Conservation (phyloP, 2,888 invertebrate species). For the Agrochola lychnidis region DNA sequence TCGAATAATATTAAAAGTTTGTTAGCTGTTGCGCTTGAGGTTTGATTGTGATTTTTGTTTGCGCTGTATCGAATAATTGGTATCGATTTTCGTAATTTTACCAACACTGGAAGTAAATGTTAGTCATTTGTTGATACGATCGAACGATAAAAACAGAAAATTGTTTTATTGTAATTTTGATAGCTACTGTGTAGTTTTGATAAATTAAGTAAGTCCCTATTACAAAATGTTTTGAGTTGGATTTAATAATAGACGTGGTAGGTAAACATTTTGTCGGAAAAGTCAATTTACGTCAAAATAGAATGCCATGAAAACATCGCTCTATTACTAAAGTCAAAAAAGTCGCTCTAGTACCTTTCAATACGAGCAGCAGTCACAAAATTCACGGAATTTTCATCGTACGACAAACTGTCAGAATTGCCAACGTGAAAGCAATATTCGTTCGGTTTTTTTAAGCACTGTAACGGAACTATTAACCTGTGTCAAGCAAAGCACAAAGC, state of each 20-base stretch:
- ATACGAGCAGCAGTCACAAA: slow-evolving; percentile 26
- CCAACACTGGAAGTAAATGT: slow-evolving; percentile 12
- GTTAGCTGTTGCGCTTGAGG: slow-evolving; percentile 37
- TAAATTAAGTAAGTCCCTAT: slow-evolving; percentile 10
- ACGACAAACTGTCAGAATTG: slow-evolving; percentile 43
- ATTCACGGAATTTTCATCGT: slow-evolving; percentile 46
- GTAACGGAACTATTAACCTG: slow-evolving; percentile 64
- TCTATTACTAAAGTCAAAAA: slow-evolving; percentile 22
- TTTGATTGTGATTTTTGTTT: slow-evolving; percentile 64
- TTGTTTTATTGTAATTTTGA: slow-evolving; percentile 24
- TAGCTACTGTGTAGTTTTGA: background rate
- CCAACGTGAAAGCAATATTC: slow-evolving; percentile 50
- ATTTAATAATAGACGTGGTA: background rate
- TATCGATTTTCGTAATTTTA: slow-evolving; percentile 54
- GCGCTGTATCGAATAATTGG: slow-evolving; percentile 49
- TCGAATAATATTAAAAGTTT: slow-evolving; percentile 61
- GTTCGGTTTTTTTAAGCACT: slow-evolving; percentile 59
- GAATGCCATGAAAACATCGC: background rate
- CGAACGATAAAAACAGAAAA: background rate
- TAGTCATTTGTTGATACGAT: slow-evolving; percentile 37
- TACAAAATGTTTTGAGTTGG: background rate
- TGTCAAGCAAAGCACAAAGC: slow-evolving; percentile 65
- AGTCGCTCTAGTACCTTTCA: slow-evolving; percentile 21
- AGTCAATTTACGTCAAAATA: background rate
- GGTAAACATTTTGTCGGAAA: background rate